Percentiles rank a stretch among this genome's conserved stretches.
These are phyloP conservation scores for Sorex fumeus DNA, from an alignment of 2,113 vertebrate genomes.

Conservation along the genomic window DNA sequence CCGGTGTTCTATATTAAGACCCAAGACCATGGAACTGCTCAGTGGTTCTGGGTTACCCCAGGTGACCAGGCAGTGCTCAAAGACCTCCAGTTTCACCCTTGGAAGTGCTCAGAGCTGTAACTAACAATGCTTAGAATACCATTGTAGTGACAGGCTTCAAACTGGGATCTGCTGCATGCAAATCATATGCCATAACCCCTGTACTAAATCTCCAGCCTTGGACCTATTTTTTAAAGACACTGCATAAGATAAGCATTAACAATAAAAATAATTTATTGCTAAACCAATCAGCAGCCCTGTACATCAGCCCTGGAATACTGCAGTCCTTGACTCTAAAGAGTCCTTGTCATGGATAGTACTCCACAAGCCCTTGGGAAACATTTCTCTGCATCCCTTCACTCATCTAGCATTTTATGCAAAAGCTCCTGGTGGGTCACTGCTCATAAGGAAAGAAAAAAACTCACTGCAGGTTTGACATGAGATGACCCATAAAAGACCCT, in stretches of 20 bases:
- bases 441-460: neutral
- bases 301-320: neutral
- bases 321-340: neutral
- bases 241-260: neutral
- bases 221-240: neutral
- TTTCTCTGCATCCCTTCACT: neutral
- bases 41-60: too few species aligned
- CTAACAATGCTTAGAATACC: too few species aligned
- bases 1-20: too few species aligned
- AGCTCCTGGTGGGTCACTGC: neutral
- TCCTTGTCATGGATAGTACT: neutral
- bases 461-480: neutral
- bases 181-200: too few species aligned
- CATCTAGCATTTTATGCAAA: neutral
- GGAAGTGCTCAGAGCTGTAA: too few species aligned
- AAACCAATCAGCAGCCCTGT: neutral
- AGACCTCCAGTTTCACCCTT: too few species aligned
- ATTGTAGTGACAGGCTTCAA: too few species aligned
- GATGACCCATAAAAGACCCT: neutral
- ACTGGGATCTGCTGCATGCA: too few species aligned
- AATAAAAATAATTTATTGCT: neutral
- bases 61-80: too few species aligned
- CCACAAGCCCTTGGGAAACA: neutral
- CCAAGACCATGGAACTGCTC: too few species aligned
- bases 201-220: too few species aligned